phyloP scores from a whole-genome alignment of 2,888 invertebrate genomes.

The Leptopilina myrica region DNA sequence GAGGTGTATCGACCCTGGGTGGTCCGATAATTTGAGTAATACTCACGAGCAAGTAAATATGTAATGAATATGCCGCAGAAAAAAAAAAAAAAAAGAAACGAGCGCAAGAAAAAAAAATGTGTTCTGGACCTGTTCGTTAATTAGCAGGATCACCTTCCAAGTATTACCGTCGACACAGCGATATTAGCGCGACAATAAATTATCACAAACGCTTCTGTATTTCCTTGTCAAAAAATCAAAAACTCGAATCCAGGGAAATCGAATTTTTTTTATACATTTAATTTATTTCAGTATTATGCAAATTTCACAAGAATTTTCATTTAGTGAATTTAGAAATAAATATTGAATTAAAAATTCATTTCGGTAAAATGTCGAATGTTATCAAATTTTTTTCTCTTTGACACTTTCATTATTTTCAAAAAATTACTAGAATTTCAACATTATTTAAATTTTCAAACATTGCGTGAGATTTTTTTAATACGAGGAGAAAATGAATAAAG shows the following conservation, averaged over 20 bases:
- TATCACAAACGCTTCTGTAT: constrained; percentile 17
- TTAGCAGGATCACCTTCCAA: constrained; percentile 29
- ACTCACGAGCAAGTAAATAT: constrained; percentile 12
- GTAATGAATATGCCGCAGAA: background rate
- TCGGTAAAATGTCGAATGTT: too few species aligned
- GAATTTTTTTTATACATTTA: too few species aligned
- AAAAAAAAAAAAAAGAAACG: background rate
- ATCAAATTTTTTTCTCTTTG: too few species aligned
- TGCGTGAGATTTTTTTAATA: too few species aligned
- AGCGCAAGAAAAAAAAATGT: background rate
- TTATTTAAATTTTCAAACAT: too few species aligned
- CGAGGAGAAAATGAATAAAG: too few species aligned
- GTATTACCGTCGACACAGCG: background rate
- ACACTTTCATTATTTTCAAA: too few species aligned
- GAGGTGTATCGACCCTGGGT: background rate
- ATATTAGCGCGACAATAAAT: constrained; percentile 12
- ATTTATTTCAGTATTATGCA: too few species aligned
- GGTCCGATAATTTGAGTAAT: constrained; percentile 9
- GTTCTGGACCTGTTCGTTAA: constrained; percentile 15
- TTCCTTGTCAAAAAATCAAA: background rate
- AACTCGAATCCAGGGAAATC: too few species aligned
- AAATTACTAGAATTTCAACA: too few species aligned
- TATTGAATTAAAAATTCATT: background rate
- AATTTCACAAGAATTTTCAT: too few species aligned
- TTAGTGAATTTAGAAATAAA: too few species aligned